A percentile compares a stretch with the other conserved stretches of the same genome.
Conservation (phyloP, 2,797 vertebrate species). For the Clarias laeviceps region DNA sequence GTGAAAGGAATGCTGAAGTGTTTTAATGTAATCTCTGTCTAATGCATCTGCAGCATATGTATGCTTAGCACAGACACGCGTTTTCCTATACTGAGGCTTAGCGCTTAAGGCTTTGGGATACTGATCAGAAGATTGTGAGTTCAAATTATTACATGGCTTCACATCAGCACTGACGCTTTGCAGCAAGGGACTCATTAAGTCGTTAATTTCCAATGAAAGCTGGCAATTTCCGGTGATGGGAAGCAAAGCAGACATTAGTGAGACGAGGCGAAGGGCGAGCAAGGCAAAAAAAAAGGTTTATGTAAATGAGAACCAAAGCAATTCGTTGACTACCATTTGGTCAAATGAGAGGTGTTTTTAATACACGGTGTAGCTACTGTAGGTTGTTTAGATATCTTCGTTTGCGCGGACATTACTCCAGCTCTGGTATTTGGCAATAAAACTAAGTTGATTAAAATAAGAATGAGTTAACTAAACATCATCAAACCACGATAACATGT, state of each 20-base stretch:
- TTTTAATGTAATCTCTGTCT: not conserved
- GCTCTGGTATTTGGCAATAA: not conserved
- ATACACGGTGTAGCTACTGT: not conserved
- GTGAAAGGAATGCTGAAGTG: constrained; percentile 3
- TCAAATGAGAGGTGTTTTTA: not conserved
- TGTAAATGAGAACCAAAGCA: not conserved
- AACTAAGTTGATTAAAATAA: not conserved
- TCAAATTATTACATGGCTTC: constrained; percentile 6
- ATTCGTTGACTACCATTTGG: not conserved
- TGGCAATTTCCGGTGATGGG: not conserved
- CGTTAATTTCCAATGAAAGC: not conserved
- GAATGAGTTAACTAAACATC: not conserved
- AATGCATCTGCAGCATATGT: constrained; percentile 8
- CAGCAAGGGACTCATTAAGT: not conserved
- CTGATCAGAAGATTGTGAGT: not conserved
- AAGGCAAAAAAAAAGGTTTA: not conserved
- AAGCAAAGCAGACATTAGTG: not conserved
- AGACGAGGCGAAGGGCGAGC: not conserved
- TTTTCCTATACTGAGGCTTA: not conserved
- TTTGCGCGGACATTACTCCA: not conserved
- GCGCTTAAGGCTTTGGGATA: not conserved
- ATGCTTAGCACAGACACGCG: not conserved
- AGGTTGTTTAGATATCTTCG: not conserved
- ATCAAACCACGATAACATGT: not conserved
- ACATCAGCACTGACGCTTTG: not conserved